Evolutionary conservation across 2,888 invertebrate genomes (phyloP).

Genomic region (Drosophila dives): DNA sequence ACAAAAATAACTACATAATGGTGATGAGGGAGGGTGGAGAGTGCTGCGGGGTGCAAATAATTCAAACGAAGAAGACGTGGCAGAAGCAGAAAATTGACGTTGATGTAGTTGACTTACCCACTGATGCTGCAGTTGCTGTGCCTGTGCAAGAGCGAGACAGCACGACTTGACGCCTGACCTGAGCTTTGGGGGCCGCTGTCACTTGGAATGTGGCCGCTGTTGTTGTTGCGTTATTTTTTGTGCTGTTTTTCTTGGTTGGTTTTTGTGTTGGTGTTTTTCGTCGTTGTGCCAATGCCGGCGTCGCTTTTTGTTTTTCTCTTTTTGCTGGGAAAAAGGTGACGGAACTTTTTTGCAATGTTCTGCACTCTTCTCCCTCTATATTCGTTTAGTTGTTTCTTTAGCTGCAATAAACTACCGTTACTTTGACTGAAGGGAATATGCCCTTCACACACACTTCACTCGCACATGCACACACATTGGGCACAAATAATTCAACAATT

Average conservation of each 20-base stretch:
- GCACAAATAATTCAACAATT: slow-evolving; percentile 51
- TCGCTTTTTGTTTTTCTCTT: slow-evolving; percentile 36
- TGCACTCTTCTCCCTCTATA: slow-evolving; percentile 34
- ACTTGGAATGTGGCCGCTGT: slow-evolving; percentile 55
- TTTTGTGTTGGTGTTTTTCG: slow-evolving; percentile 25
- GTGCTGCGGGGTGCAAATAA: slow-evolving; percentile 12
- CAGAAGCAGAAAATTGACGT: slow-evolving; percentile 49
- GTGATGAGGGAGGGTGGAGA: neutral
- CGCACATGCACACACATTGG: slow-evolving; percentile 9
- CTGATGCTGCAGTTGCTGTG: slow-evolving; percentile 37
- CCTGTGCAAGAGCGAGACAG: slow-evolving; percentile 11
- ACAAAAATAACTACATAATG: slow-evolving; percentile 23
- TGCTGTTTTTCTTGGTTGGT: slow-evolving; percentile 8
- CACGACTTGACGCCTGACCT: slow-evolving; percentile 53
- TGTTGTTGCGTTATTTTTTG: slow-evolving; percentile 18
- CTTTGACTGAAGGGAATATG: slow-evolving; percentile 57
- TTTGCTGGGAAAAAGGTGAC: slow-evolving; percentile 43
- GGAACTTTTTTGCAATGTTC: slow-evolving; percentile 40
- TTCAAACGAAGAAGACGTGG: slow-evolving; percentile 42
- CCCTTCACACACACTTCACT: slow-evolving; percentile 17
- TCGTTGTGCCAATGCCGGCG: slow-evolving; percentile 49
- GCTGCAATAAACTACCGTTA: slow-evolving; percentile 59
- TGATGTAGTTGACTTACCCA: slow-evolving; percentile 66
- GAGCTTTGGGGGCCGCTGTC: slow-evolving; percentile 53
- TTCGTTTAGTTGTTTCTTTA: slow-evolving; percentile 49